phyloP scores from a whole-genome alignment of 1,140 invertebrate genomes.

The Brachionus angularis region DNA sequence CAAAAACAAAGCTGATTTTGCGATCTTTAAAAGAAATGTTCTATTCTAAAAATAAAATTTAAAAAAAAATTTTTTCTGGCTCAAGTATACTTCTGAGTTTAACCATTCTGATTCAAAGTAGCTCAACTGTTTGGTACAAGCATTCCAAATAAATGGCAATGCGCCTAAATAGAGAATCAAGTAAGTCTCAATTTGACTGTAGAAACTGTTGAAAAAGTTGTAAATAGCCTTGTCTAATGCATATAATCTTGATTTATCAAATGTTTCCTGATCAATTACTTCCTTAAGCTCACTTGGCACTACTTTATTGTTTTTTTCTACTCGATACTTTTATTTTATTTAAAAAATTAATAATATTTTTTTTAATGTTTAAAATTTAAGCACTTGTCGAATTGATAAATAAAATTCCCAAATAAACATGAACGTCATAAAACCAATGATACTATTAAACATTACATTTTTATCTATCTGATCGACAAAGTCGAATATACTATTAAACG shows the following conservation, averaged over 20 bases:
- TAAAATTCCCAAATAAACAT: slow-evolving; percentile 39
- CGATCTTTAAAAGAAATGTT: slow-evolving; percentile 7
- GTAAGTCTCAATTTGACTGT: slow-evolving; percentile 21
- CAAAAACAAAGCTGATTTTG: slow-evolving; percentile 5
- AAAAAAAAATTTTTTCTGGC: neutral
- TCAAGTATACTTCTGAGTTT: slow-evolving; percentile 19
- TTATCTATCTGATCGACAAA: slow-evolving; percentile 41
- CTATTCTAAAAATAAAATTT: neutral
- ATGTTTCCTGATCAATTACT: slow-evolving; percentile 9
- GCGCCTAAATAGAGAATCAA: slow-evolving; percentile 2
- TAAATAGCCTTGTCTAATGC: slow-evolving; percentile 18
- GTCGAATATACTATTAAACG: neutral
- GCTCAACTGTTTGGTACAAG: neutral
- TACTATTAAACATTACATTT: slow-evolving; percentile 8
- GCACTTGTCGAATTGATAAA: slow-evolving; percentile 39
- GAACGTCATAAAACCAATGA: slow-evolving; percentile 24
- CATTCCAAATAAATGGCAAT: slow-evolving; percentile 24
- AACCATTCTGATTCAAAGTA: neutral
- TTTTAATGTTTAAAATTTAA: neutral
- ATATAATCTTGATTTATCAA: slow-evolving; percentile 36
- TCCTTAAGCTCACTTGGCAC: neutral
- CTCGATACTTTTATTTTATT: neutral
- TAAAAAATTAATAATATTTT: neutral
- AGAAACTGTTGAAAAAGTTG: neutral
- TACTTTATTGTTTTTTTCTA: neutral